Conservation (phyloP, 2,888 invertebrate species). For the Thymelicus sylvestris region DNA sequence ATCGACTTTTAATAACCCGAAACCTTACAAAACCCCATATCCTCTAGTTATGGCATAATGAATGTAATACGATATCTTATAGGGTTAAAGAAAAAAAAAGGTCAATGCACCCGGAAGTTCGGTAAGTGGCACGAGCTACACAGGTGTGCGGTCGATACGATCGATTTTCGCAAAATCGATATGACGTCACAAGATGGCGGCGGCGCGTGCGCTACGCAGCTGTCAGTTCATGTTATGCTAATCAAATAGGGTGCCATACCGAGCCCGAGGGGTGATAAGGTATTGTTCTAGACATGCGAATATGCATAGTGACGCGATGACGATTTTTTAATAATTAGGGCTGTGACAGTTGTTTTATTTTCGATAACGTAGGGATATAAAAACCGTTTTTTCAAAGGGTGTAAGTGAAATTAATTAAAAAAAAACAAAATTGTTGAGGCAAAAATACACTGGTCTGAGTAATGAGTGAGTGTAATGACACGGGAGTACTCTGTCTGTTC, state of each 20-base stretch:
- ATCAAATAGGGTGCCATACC: conserved; percentile 62
- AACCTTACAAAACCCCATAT: conserved; percentile 27
- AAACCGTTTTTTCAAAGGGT: too few species aligned
- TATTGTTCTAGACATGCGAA: conserved; percentile 33
- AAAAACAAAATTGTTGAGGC: too few species aligned
- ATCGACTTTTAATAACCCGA: conserved; percentile 24
- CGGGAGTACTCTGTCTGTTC: too few species aligned
- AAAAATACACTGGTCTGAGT: too few species aligned
- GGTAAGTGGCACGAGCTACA: conserved; percentile 65
- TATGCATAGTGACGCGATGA: conserved; percentile 32
- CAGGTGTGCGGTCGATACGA: conserved; percentile 79
- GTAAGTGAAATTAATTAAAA: too few species aligned
- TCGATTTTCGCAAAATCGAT: conserved; percentile 74
- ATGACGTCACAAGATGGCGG: conserved; percentile 76
- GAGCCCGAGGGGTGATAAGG: conserved; percentile 61
- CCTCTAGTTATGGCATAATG: conserved; percentile 12
- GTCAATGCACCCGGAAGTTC: conserved; percentile 69
- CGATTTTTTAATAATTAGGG: conserved; percentile 2
- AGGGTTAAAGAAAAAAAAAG: conserved; percentile 25
- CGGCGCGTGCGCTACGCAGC: conserved; percentile 66
- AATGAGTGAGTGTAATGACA: too few species aligned
- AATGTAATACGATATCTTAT: neutral
- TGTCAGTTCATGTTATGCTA: conserved; percentile 61
- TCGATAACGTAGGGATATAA: neutral
- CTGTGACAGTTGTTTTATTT: conserved; percentile 20